phyloP scores from a whole-genome alignment of 2,113 vertebrate genomes.

The Scomber colias region DNA sequence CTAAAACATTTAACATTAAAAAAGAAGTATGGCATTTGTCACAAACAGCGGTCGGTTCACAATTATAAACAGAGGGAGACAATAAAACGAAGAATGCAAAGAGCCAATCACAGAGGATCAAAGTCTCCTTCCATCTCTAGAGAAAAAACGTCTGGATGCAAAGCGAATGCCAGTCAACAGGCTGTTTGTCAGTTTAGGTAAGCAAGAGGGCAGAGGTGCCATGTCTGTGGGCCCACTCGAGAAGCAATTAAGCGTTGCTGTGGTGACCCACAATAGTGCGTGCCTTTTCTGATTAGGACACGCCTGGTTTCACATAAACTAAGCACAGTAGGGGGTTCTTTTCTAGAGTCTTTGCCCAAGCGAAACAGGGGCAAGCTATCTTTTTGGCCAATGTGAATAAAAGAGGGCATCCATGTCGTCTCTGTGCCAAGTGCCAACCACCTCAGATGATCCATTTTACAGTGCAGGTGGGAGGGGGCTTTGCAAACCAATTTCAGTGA shows the following conservation, averaged over 20 bases:
- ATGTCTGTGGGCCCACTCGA: conserved; percentile 70
- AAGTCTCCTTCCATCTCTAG: not conserved
- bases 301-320: conserved; percentile 76
- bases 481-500: conserved; percentile 46
- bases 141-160: conserved; percentile 35
- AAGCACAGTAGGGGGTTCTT: conserved; percentile 55
- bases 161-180: conserved; percentile 53
- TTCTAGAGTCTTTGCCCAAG: conserved; percentile 22
- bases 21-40: conserved; percentile 31
- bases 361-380: conserved; percentile 53
- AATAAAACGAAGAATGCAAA: conserved; percentile 53
- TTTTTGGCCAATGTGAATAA: conserved; percentile 51
- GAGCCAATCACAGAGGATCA: conserved; percentile 31
- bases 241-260: conserved; percentile 81
- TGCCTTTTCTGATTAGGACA: conserved; percentile 76
- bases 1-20: conserved; percentile 20
- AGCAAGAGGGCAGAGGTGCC: conserved; percentile 70
- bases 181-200: conserved; percentile 47
- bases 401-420: conserved; percentile 53
- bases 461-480: not conserved
- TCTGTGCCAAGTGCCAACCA: conserved; percentile 59
- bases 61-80: conserved; percentile 51
- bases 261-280: conserved; percentile 75
- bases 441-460: conserved; percentile 45
- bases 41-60: conserved; percentile 43